These are phyloP conservation scores for Ceratothoa steindachneri DNA, from an alignment of 2,888 invertebrate species.

Conservation along the genomic window DNA sequence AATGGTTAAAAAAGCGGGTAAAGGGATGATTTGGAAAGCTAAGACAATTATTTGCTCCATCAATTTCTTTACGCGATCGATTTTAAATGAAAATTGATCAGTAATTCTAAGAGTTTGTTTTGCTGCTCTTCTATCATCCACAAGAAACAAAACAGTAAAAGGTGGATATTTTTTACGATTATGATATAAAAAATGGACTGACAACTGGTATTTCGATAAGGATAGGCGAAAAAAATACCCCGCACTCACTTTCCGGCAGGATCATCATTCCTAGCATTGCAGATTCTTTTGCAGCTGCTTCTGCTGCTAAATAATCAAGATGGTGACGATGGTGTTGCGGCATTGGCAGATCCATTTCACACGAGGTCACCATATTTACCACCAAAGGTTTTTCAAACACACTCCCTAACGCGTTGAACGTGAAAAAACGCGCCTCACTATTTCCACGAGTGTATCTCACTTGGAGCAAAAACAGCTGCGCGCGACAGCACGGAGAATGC, in stretches of 20 bases:
- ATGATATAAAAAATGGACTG: too few species aligned
- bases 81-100: too few species aligned
- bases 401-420: conserved; percentile 4
- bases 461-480: conserved; percentile 12
- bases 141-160: too few species aligned
- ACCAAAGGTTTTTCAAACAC: neutral
- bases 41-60: too few species aligned
- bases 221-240: too few species aligned
- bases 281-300: conserved; percentile 31
- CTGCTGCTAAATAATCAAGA: conserved; percentile 29
- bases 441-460: neutral
- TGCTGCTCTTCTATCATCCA: too few species aligned
- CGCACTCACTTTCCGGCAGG: conserved; percentile 40
- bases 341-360: conserved; percentile 32
- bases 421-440: neutral
- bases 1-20: too few species aligned
- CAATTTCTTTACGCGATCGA: too few species aligned
- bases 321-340: conserved; percentile 28
- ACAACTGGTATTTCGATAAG: too few species aligned
- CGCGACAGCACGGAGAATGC: neutral
- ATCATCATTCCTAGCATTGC: conserved; percentile 37
- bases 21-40: too few species aligned
- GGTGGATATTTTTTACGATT: too few species aligned
- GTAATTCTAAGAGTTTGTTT: too few species aligned
- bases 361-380: conserved; percentile 41